Percentiles rank a stretch among this genome's conserved stretches.
Evolutionary conservation across 2,888 invertebrate genomes (phyloP).

Genomic region (Euclidia mi): DNA sequence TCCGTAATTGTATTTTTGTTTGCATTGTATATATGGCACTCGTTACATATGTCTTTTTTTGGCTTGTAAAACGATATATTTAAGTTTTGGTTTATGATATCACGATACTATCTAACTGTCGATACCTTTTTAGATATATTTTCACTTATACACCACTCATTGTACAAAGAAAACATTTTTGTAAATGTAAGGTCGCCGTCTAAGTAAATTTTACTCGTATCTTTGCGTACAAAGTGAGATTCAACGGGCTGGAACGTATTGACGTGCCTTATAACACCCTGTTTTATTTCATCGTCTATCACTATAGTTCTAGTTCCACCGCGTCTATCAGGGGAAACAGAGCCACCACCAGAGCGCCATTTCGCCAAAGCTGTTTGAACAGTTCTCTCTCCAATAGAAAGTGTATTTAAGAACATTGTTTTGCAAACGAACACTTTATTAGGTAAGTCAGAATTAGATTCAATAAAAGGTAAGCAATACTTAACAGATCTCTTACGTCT

Average conservation of each 20-base stretch:
- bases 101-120: conserved; percentile 11
- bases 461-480: neutral
- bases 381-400: conserved; percentile 4
- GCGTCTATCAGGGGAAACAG: conserved; percentile 8
- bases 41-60: conserved; percentile 11
- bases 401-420: conserved; percentile 8
- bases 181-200: neutral
- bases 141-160: conserved; percentile 15
- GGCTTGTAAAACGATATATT: conserved; percentile 17
- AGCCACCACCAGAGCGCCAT: conserved; percentile 6
- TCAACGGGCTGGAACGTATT: conserved; percentile 11
- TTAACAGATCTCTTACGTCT: neutral
- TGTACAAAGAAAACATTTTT: conserved; percentile 22
- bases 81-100: conserved; percentile 10
- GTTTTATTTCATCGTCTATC: too few species aligned
- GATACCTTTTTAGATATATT: conserved; percentile 1
- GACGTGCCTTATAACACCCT: conserved; percentile 8
- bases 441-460: neutral
- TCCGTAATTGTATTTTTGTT: conserved; percentile 2
- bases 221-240: conserved; percentile 13
- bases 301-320: conserved; percentile 1
- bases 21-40: neutral
- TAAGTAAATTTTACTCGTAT: conserved; percentile 11
- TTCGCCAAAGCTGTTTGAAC: conserved; percentile 15
- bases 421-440: neutral